A percentile compares a stretch with the other conserved stretches of the same genome.
phyloP scores from a whole-genome alignment of 2,113 vertebrate genomes.

The Archilochus colubris region DNA sequence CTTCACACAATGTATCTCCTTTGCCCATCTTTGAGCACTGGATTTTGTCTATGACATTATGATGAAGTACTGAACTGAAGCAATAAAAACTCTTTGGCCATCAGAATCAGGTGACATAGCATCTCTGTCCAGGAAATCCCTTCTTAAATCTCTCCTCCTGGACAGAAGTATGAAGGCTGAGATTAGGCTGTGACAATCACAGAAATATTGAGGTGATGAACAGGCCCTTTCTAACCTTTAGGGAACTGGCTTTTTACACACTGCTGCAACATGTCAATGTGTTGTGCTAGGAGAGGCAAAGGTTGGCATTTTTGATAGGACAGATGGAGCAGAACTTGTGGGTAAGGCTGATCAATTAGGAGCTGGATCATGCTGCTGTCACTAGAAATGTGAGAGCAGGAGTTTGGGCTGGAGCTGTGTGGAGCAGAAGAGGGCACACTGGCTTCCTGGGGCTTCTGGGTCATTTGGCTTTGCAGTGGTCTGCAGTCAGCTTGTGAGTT shows the following conservation, averaged over 20 bases:
- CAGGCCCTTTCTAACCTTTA: not conserved
- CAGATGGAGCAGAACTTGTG: not conserved
- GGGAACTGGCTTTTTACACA: not conserved
- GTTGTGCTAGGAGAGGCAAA: not conserved
- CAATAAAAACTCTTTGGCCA: not conserved
- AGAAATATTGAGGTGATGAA: not conserved
- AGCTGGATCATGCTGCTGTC: not conserved
- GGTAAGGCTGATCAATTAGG: not conserved
- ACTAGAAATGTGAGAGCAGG: not conserved
- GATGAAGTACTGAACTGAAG: not conserved
- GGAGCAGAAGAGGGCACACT: not conserved
- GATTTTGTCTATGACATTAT: not conserved
- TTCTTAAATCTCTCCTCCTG: not conserved
- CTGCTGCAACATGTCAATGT: not conserved
- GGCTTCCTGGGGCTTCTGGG: not conserved
- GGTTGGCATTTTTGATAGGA: not conserved
- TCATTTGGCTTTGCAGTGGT: not conserved
- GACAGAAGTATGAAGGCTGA: not conserved
- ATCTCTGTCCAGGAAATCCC: not conserved
- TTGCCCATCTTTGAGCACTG: not conserved
- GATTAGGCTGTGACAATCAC: not conserved
- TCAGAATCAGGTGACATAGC: not conserved
- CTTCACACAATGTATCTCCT: not conserved
- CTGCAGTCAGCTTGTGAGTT: not conserved
- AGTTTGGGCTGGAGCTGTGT: not conserved